These are phyloP conservation scores for Penaeus monodon DNA, from an alignment of 2,888 invertebrate genomes.

Conservation along the genomic window DNA sequence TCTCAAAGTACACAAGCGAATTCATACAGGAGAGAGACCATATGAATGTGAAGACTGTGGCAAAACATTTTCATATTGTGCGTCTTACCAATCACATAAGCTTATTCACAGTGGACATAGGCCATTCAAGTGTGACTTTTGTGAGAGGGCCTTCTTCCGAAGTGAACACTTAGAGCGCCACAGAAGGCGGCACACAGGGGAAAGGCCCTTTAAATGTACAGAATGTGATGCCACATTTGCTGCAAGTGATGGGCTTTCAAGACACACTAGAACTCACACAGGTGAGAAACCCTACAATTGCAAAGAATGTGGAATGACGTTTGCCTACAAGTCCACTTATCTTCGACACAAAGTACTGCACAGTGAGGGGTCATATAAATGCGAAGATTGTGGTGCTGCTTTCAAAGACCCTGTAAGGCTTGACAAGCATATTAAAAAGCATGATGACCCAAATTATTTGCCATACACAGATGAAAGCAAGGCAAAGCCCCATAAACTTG, in stretches of 20 bases:
- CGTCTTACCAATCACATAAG: slow-evolving; percentile 54
- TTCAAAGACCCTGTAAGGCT: slow-evolving; percentile 48
- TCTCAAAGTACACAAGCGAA: slow-evolving; percentile 57
- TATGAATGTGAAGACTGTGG: slow-evolving; percentile 58
- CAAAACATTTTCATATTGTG: slow-evolving; percentile 58
- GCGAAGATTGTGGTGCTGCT: slow-evolving; percentile 48
- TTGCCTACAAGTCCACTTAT: slow-evolving; percentile 58
- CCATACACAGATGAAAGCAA: slow-evolving; percentile 12
- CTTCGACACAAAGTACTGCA: slow-evolving; percentile 51
- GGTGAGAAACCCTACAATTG: slow-evolving; percentile 55
- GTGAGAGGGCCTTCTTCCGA: slow-evolving; percentile 46
- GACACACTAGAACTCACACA: slow-evolving; percentile 56
- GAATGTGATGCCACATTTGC: slow-evolving; percentile 59
- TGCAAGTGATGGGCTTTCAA: slow-evolving; percentile 50
- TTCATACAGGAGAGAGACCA: slow-evolving; percentile 58
- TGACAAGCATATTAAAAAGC: slow-evolving; percentile 52
- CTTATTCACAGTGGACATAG: slow-evolving; percentile 46
- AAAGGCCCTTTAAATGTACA: slow-evolving; percentile 55
- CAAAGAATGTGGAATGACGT: slow-evolving; percentile 52
- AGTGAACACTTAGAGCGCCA: slow-evolving; percentile 54
- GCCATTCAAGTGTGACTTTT: slow-evolving; percentile 54
- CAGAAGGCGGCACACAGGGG: slow-evolving; percentile 50
- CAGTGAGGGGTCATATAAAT: slow-evolving; percentile 37
- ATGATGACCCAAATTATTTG: slow-evolving; percentile 45
- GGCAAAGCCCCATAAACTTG: slow-evolving; percentile 33